Evolutionary conservation across 2,113 vertebrate species (phyloP), one percentile per base, ranked within the genome.

Genomic region (Aplodontia rufa): DNA sequence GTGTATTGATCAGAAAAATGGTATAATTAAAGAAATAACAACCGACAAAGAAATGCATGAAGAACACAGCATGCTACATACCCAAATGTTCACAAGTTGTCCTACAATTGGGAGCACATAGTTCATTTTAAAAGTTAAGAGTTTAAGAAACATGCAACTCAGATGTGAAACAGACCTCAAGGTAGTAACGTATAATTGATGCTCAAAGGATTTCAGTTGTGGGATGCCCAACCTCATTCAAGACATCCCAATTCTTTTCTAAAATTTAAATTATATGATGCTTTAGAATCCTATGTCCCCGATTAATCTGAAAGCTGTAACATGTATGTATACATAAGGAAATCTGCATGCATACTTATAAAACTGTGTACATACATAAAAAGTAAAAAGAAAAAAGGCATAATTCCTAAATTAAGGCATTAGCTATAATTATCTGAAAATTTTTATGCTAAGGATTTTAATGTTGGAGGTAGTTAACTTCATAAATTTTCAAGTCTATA

Each of bases 231-330:
- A 55, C 81, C 66, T 49, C 22, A 55, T 87, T 81, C 0, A 28
- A 66, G 32, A 19, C 13, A 66, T 2, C 30, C 69, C 8, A 10
- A 71, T 76, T 55, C 14, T 47, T 83, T 53, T 28, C 13, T 76
- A 64, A 91, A 74, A 82, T 6, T 87, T 71, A 83, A 69, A 62
- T 78, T 78, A 47, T 24, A 37, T 28, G 28, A 58, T 83, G 32
- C 40, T 71, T 88, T 78, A 20, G 20, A 60, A 84, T 53, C 5
- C 6, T 79, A 22, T 66, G 26, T 82, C 40, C 20, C 1, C 32
- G 53, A 88, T 79, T 72, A 53, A 17, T 75, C 19, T 28, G 76
- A 79, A 96, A 84, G 53, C 37, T 79, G 80, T 72, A 88, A 89
- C 45, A 26, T 58, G 9, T 58, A 14, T 66, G 53, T 35, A 14